Evolutionary conservation across 2,888 invertebrate species (phyloP), one percentile per base, ranked within the genome.

Genomic region (Phymatocera aterrima): DNA sequence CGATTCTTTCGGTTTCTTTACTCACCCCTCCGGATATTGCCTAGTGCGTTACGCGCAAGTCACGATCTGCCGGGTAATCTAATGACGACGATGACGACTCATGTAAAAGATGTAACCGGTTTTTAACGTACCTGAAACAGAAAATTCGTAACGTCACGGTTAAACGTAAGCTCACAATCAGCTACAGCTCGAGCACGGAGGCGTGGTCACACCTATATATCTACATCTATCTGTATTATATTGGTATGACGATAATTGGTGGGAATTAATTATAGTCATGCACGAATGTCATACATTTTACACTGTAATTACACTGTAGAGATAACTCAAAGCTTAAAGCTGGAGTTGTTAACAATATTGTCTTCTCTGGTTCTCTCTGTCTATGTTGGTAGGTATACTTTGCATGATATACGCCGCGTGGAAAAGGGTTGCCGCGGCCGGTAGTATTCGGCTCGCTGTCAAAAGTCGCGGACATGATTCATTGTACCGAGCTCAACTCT

Each of bases 241-340:
- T 57, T 8, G 18, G 5, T 64, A 18, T 31, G n/a, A 31, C 31
- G 28, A 70, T 70, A 70, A 70, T 70, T 70, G 70, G 51, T n/a
- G 15, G 31, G 51, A 89, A 90, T 89, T 88, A 90, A 90, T 90
- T 89, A 89, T 89, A 87, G 85, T 86, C 88, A 83, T 85, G 87
- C 88, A 88, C 88, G 87, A 88, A 88, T 87, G 87, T 88, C 88
- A 88, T 87, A 86, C 85, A 86, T 86, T 87, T 86, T 87, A 86
- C 83, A 84, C 86, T 83, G 86, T 89, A 88, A 90, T 89, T 89
- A 88, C 85, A 86, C 85, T 81, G 86, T 86, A 37, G 74, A 57
- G 74, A 88, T 88, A 88, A 89, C 88, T 89, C 86, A 87, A 85
- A 87, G 85, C 86, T 84, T 43, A 83, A n/a, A 83, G 83, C 83